Conservation (phyloP, 2,888 invertebrate species). For the Euspilapteryx auroguttella region DNA sequence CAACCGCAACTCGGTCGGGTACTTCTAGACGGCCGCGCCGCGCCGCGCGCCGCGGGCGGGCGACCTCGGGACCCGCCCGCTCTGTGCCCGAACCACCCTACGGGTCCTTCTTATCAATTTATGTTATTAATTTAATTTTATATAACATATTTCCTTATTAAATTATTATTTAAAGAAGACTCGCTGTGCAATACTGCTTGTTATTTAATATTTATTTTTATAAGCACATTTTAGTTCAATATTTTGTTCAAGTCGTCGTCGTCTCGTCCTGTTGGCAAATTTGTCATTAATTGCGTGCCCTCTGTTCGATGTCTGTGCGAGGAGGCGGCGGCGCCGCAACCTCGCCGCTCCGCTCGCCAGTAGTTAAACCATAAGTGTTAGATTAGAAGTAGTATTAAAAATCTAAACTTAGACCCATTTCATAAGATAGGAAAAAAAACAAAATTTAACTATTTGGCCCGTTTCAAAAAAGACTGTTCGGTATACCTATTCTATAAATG, state of each 20-base stretch:
- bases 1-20: constrained; percentile 38
- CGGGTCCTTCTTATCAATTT: constrained; percentile 1
- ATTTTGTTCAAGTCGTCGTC: too few species aligned
- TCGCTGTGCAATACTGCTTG: constrained; percentile 58
- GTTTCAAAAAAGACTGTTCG: constrained; percentile 69
- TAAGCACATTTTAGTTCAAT: constrained; percentile 11
- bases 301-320: too few species aligned
- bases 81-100: background rate
- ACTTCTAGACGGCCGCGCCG: constrained; percentile 26
- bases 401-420: constrained; percentile 43
- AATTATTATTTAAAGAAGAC: constrained; percentile 40
- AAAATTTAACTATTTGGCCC: constrained; percentile 66
- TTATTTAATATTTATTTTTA: constrained; percentile 48
- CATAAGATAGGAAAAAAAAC: constrained; percentile 45
- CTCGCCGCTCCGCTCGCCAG: too few species aligned
- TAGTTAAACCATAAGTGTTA: too few species aligned
- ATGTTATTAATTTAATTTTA: constrained; percentile 18
- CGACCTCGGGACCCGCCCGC: background rate
- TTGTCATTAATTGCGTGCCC: too few species aligned
- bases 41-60: background rate
- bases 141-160: constrained; percentile 17
- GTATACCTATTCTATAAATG: constrained; percentile 63
- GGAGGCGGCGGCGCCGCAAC: too few species aligned
- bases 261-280: too few species aligned
- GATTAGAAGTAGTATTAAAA: too few species aligned